phyloP scores from a whole-genome alignment of 2,888 invertebrate genomes.

The Orchesella flavescens region DNA sequence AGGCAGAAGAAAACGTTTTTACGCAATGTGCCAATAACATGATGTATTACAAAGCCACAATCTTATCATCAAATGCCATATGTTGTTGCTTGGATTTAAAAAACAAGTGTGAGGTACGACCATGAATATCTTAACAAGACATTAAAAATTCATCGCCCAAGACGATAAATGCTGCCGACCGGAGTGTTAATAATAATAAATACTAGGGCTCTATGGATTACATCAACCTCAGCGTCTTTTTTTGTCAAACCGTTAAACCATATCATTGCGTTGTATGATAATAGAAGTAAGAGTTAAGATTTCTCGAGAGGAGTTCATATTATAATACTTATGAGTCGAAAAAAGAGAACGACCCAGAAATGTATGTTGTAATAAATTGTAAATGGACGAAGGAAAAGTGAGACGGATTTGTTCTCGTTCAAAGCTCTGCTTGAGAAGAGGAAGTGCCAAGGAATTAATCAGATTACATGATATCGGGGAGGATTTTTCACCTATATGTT shows the following conservation, averaged over 20 bases:
- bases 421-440: constrained; percentile 23
- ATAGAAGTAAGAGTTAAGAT: neutral
- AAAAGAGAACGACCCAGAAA: constrained; percentile 55
- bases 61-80: neutral
- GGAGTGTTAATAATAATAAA: constrained; percentile 25
- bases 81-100: neutral
- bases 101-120: constrained; percentile 31
- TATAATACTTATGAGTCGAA: constrained; percentile 12
- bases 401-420: constrained; percentile 35
- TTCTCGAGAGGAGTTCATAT: neutral
- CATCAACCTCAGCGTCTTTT: neutral
- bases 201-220: neutral
- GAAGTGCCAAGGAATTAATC: constrained; percentile 56
- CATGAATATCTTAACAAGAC: constrained; percentile 51
- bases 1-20: too few species aligned
- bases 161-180: constrained; percentile 20
- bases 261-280: neutral
- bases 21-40: too few species aligned
- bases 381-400: constrained; percentile 6
- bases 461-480: constrained; percentile 35
- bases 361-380: constrained; percentile 11
- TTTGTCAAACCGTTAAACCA: neutral
- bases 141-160: constrained; percentile 18
- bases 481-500: constrained; percentile 20
- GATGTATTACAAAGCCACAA: too few species aligned